Percentiles rank a stretch among this genome's conserved stretches.
These are phyloP conservation scores for Bombus soroeensis DNA, from an alignment of 1,140 invertebrate genomes.

Conservation along the genomic window DNA sequence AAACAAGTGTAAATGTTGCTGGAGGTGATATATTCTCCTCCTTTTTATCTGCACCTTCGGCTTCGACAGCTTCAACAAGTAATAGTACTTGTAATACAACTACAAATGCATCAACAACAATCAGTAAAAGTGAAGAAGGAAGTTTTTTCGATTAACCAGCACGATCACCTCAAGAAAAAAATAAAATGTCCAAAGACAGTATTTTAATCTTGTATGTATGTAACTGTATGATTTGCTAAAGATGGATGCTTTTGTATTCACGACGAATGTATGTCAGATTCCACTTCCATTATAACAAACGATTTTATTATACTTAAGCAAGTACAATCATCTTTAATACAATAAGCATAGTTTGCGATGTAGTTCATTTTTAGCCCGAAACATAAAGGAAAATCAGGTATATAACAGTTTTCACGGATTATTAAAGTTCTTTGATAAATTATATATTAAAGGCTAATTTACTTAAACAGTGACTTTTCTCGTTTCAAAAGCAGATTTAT, in stretches of 20 bases:
- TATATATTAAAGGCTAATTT: slow-evolving; percentile 17
- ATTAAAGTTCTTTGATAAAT: slow-evolving; percentile 4
- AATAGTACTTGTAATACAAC: slow-evolving; percentile 66
- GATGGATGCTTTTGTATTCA: slow-evolving; percentile 62
- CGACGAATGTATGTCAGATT: slow-evolving; percentile 55
- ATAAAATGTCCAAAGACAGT: slow-evolving; percentile 95
- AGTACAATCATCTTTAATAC: slow-evolving; percentile 48
- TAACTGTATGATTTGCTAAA: slow-evolving; percentile 55
- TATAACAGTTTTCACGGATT: slow-evolving; percentile 9
- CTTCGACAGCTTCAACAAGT: slow-evolving; percentile 69
- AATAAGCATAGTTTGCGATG: slow-evolving; percentile 34
- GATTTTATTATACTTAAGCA: slow-evolving; percentile 51
- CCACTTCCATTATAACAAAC: slow-evolving; percentile 53
- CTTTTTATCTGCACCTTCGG: slow-evolving; percentile 88
- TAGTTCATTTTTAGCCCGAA: slow-evolving; percentile 30
- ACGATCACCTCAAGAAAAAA: slow-evolving; percentile 88
- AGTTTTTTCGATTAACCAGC: slow-evolving; percentile 95
- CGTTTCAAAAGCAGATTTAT: slow-evolving; percentile 11
- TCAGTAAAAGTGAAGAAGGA: slow-evolving; percentile 90
- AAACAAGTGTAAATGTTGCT: slow-evolving; percentile 77
- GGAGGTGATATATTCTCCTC: slow-evolving; percentile 90
- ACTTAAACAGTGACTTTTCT: slow-evolving; percentile 33
- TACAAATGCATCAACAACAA: slow-evolving; percentile 74
- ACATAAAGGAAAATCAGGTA: background rate
- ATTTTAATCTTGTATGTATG: slow-evolving; percentile 93